Evolutionary conservation across 2,113 vertebrate species (phyloP).

Genomic region (Colistium nudipinnis): DNA sequence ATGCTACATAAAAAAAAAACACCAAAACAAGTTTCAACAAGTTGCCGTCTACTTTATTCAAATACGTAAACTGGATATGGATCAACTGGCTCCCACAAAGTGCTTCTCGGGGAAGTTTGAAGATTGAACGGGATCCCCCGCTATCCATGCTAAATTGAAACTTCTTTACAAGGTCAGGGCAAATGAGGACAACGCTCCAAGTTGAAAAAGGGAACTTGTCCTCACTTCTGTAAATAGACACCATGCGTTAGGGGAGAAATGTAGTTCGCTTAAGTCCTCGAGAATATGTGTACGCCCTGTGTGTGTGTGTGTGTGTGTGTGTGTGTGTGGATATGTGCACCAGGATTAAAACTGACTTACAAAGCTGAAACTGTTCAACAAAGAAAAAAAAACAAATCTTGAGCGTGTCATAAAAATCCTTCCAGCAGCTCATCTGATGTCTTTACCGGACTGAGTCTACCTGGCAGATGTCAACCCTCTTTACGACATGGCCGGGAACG

Average conservation of each 20-base stretch:
- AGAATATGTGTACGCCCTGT: too few relatives aligned
- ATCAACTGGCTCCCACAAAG: too few relatives aligned
- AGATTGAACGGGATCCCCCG: neutral
- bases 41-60: too few relatives aligned
- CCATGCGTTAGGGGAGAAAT: slow-evolving; percentile 3
- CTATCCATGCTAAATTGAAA: neutral
- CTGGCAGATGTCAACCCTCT: slow-evolving; percentile 5
- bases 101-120: neutral
- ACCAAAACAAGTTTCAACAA: too few relatives aligned
- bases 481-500: neutral
- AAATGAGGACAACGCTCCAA: slow-evolving; percentile 11
- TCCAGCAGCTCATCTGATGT: neutral
- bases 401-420: neutral
- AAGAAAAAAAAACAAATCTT: slow-evolving; percentile 1
- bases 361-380: slow-evolving; percentile 1
- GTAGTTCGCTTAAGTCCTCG: too few relatives aligned
- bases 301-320: neutral
- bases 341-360: slow-evolving; percentile 32
- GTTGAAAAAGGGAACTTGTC: slow-evolving; percentile 6
- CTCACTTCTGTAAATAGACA: slow-evolving; percentile 4
- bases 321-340: slow-evolving; percentile 17
- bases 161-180: neutral
- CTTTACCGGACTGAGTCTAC: slow-evolving; percentile 1
- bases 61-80: too few relatives aligned
- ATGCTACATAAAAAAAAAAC: too few relatives aligned